Conservation (phyloP, 2,888 invertebrate species). For the Meghimatium bilineatum region DNA sequence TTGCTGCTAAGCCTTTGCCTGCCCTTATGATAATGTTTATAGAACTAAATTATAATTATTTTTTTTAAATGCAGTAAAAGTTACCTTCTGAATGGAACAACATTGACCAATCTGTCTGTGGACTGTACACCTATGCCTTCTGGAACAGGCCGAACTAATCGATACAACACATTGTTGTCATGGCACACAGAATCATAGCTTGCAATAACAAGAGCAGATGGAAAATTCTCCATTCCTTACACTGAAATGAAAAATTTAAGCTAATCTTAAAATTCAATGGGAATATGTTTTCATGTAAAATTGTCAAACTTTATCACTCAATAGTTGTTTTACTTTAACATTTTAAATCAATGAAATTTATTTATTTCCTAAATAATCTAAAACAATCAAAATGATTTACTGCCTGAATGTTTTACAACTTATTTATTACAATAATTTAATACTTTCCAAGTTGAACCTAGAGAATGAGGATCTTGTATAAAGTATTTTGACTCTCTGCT, state of each 20-base stretch:
- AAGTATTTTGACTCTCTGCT: too few species aligned
- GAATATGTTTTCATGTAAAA: background rate
- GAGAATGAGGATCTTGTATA: too few species aligned
- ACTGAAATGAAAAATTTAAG: background rate
- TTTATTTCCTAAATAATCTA: too few species aligned
- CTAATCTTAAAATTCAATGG: background rate
- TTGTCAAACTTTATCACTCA: background rate
- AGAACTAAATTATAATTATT: too few species aligned
- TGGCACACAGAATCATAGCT: conserved; percentile 48
- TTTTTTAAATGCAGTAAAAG: background rate
- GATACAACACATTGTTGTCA: conserved; percentile 54
- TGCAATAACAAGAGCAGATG: conserved; percentile 53
- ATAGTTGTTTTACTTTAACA: too few species aligned
- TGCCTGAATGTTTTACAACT: too few species aligned
- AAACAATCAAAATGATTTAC: too few species aligned
- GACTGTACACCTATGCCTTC: conserved; percentile 61
- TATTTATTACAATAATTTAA: too few species aligned
- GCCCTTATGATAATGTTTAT: too few species aligned
- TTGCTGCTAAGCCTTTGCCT: too few species aligned
- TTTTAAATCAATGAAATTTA: too few species aligned
- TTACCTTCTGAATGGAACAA: conserved; percentile 68
- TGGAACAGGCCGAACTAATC: conserved; percentile 53
- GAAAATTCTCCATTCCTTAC: conserved; percentile 50
- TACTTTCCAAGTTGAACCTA: too few species aligned
- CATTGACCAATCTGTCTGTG: conserved; percentile 66